A percentile compares a stretch with the other conserved stretches of the same genome.
phyloP scores from a whole-genome alignment of 2,113 vertebrate genomes.

The Osmerus mordax region DNA sequence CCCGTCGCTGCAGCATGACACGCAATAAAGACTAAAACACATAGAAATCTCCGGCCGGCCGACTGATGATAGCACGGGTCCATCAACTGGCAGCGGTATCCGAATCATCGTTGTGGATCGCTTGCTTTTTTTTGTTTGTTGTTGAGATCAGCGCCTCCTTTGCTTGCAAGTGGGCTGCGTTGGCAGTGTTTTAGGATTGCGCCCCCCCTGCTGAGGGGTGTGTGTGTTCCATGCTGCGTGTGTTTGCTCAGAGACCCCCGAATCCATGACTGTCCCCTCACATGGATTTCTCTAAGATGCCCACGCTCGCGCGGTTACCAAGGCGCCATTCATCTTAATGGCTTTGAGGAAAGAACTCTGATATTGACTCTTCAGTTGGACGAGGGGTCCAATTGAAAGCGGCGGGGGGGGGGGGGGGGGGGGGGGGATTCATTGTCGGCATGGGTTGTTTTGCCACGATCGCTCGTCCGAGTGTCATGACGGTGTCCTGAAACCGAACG shows the following conservation, averaged over 20 bases:
- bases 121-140: no score
- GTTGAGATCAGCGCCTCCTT: neutral
- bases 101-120: no score
- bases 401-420: no score
- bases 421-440: no score
- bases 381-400: no score
- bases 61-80: neutral
- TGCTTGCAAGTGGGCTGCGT: neutral
- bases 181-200: constrained; percentile 34
- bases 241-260: constrained; percentile 41
- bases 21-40: constrained; percentile 39
- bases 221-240: constrained; percentile 44
- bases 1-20: constrained; percentile 34
- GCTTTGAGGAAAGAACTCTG: no score
- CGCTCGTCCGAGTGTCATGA: no score
- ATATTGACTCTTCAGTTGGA: no score
- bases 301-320: neutral
- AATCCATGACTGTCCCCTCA: no score
- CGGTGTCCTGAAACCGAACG: no score
- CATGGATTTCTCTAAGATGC: no score
- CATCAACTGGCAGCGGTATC: neutral
- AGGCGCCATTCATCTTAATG: constrained; percentile 14
- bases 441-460: no score
- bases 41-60: neutral
- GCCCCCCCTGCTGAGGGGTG: constrained; percentile 41